Conservation (phyloP, 2,797 vertebrate genomes). For the Melanotaenia nigrans region DNA sequence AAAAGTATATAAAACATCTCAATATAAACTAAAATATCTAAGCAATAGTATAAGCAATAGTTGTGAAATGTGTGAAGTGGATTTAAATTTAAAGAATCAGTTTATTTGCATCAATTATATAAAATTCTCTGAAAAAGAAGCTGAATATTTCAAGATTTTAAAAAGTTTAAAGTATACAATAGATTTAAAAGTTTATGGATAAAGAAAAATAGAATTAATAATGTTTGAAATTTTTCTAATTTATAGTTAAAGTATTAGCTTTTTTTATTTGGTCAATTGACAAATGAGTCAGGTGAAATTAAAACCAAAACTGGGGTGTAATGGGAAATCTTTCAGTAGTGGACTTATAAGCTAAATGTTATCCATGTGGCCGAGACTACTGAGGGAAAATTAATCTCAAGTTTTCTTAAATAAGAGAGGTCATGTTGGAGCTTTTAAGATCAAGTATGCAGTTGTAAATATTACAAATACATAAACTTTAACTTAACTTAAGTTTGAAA, state of each 20-base stretch:
- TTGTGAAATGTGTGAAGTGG: no score
- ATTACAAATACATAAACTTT: conserved; percentile 19
- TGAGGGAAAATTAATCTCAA: not conserved
- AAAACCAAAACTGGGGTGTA: not conserved
- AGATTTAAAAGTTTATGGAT: no score
- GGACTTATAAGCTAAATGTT: not conserved
- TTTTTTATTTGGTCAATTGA: not conserved
- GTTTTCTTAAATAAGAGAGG: not conserved
- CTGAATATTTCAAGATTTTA: no score
- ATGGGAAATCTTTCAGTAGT: not conserved
- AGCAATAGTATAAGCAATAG: no score
- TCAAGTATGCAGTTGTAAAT: conserved; percentile 16
- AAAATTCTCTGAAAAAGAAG: no score
- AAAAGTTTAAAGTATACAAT: no score
- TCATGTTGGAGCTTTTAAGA: conserved; percentile 19
- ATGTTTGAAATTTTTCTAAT: no score
- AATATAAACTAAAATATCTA: no score
- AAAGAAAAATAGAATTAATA: no score
- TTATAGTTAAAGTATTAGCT: not conserved
- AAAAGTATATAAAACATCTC: no score
- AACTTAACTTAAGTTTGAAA: conserved; percentile 7
- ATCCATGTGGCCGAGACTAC: not conserved
- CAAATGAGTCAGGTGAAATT: not conserved
- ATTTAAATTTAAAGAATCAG: no score
- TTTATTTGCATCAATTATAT: no score